Evolutionary conservation across 2,113 vertebrate species (phyloP).

Genomic region (Falco punctatus): DNA sequence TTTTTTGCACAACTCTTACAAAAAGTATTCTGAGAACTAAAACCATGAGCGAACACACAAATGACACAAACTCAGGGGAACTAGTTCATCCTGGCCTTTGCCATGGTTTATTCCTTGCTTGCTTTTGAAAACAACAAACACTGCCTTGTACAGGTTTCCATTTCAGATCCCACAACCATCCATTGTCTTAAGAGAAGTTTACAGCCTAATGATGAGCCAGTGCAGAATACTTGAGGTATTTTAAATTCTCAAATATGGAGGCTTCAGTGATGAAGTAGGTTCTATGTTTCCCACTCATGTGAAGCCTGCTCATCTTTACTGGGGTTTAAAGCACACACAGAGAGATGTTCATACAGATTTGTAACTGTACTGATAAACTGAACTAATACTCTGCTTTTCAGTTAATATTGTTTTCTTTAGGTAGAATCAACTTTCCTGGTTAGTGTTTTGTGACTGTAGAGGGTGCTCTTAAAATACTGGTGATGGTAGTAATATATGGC

Average conservation of each 20-base stretch:
- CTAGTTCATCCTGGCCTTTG: background rate
- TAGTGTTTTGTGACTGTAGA: slow-evolving; percentile 46
- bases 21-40: background rate
- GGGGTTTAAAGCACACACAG: background rate
- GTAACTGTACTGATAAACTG: background rate
- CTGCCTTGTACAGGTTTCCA: background rate
- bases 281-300: background rate
- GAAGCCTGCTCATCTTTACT: background rate
- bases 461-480: slow-evolving; percentile 57
- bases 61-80: background rate
- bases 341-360: background rate
- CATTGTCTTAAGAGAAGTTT: background rate
- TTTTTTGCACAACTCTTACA: background rate
- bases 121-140: background rate
- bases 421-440: background rate
- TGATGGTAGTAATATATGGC: background rate
- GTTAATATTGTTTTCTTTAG: background rate
- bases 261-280: background rate
- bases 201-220: background rate
- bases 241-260: background rate
- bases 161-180: background rate
- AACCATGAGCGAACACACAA: background rate
- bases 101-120: background rate
- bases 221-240: background rate
- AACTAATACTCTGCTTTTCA: background rate